Evolutionary conservation across 1,140 invertebrate species (phyloP), one percentile per base, ranked within the genome.

Genomic region (Pseudoatta argentina): DNA sequence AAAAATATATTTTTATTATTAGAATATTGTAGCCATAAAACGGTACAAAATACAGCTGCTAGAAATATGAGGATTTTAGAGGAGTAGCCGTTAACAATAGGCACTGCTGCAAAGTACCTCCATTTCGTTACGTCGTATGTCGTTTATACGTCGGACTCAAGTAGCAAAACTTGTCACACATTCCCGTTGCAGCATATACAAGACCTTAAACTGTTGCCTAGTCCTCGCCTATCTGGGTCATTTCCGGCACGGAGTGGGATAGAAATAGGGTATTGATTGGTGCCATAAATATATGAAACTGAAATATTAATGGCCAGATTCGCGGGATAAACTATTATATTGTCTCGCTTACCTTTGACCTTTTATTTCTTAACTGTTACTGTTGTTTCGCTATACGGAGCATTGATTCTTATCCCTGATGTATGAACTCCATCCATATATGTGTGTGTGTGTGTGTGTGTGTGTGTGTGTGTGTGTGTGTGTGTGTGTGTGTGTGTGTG

Each of bases 181-280:
- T 83, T 75, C 79, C 72, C 69, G 27, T 71, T 53, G 64, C 64
- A 39, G 51, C 77, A 27, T 44, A 75, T 57, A 59, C 24, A 39
- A 61, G 69, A 75, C 79, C 69, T 83, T 83, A 83, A 83, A 83
- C 69, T 34, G 57, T 75, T 73, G 69, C 44, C 55, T 63, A 48
- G 44, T 73, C 57, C 48, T 67, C 64, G 77, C 18, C n/a, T 71
- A 75, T 83, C 79, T 83, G n/a, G 69, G 79, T 83, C 79, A 71
- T 44, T 83, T 83, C 69, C 79, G 69, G 79, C 39, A 75, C 39
- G 44, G 39, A 75, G 69, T 34, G 55, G 6, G 69, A 75, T 83
- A 51, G 79, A 55, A 83, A 75, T 83, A 83, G 69, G 69, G 51
- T 83, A 83, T 83, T 83, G 79, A 83, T 83, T 72, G 69, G 39